These are phyloP conservation scores for Siniperca undulata DNA, from an alignment of 2,797 vertebrate species.

Conservation along the genomic window DNA sequence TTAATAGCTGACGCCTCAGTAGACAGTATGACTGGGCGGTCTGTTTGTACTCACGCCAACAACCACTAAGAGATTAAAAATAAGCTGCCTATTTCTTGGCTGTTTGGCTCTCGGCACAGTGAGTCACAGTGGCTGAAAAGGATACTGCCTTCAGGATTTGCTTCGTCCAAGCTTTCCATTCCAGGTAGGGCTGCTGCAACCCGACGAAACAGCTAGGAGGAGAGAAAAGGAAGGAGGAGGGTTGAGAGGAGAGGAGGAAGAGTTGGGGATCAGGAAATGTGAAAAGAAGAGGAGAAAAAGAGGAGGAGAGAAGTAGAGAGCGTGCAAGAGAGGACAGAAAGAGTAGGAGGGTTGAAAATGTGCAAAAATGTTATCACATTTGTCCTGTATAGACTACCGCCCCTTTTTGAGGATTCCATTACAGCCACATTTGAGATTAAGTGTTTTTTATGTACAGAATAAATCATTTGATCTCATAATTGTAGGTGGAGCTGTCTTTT, in stretches of 20 bases:
- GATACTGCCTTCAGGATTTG: constrained; percentile 98
- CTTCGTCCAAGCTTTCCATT: constrained; percentile 95
- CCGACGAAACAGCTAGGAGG: constrained; percentile 90
- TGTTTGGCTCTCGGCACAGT: constrained; percentile 47
- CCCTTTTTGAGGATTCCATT: not conserved
- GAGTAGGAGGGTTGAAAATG: not conserved
- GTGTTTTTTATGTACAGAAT: not conserved
- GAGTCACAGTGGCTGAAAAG: constrained; percentile 82
- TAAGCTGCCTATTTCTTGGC: constrained; percentile 58
- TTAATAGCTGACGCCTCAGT: constrained; percentile 61
- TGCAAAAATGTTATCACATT: not conserved
- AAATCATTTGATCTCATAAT: not conserved
- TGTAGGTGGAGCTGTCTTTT: not conserved
- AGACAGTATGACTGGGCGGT: constrained; percentile 53
- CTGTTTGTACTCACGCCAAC: constrained; percentile 67
- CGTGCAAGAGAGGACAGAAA: not conserved
- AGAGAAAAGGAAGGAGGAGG: not conserved
- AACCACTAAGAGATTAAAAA: constrained; percentile 77
- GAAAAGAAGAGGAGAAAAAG: not conserved
- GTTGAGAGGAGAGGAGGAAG: not conserved
- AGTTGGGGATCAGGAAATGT: constrained; percentile 12
- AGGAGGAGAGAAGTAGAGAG: not conserved
- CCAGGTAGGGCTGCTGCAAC: constrained; percentile 95
- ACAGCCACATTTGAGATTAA: too few relatives aligned
- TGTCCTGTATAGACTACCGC: not conserved